phyloP scores from a whole-genome alignment of 53 echinoderm and acorn worm genomes.

The Paracentrotus lividus region DNA sequence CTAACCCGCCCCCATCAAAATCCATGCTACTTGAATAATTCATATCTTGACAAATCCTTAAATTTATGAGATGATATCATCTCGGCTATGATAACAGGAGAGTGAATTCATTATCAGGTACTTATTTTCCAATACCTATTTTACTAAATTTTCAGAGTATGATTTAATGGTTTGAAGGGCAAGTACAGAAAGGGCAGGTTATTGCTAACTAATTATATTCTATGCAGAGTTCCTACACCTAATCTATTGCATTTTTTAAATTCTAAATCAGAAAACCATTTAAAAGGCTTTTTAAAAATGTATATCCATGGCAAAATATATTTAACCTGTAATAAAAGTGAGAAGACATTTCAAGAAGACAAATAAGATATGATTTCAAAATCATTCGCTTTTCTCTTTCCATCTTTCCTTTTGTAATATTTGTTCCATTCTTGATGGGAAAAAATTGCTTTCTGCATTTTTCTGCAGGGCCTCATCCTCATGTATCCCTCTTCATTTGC shows the following conservation, averaged over 20 bases:
- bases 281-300: too few species aligned
- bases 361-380: too few species aligned
- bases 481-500: too few species aligned
- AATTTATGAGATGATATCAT: slow-evolving; percentile 18
- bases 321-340: too few species aligned
- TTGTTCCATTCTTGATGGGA: neutral
- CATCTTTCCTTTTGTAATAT: neutral
- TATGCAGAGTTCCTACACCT: too few species aligned
- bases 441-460: neutral
- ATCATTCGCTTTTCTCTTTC: too few species aligned
- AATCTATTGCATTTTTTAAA: too few species aligned
- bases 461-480: too few species aligned
- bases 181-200: neutral
- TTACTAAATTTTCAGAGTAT: neutral
- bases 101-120: slow-evolving; percentile 10
- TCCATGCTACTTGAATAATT: neutral
- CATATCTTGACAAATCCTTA: neutral
- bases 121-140: neutral
- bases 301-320: too few species aligned
- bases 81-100: neutral
- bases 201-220: too few species aligned
- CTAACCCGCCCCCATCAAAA: neutral
- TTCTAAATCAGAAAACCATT: too few species aligned
- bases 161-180: neutral
- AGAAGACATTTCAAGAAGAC: too few species aligned